Conservation (phyloP, 2,888 invertebrate genomes). For the Dynastes tityus region DNA sequence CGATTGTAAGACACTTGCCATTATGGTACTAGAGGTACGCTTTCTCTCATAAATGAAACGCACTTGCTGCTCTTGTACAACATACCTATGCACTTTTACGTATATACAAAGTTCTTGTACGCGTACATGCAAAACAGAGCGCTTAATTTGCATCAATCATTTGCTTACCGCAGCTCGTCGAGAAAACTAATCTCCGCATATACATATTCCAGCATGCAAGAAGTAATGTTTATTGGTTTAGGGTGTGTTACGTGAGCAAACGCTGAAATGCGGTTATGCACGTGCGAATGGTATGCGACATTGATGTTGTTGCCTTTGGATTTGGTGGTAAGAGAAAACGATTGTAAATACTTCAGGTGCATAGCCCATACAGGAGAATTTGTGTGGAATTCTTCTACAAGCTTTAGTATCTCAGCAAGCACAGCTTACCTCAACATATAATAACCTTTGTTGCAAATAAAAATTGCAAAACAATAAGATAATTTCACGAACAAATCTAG, state of each 20-base stretch:
- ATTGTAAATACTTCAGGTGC: not conserved
- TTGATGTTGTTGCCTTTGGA: not conserved
- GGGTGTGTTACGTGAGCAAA: constrained; percentile 38
- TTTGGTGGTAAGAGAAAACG: not conserved
- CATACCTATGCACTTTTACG: not conserved
- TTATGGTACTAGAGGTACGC: not conserved
- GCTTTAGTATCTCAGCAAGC: no score
- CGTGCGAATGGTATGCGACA: not conserved
- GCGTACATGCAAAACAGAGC: constrained; percentile 12
- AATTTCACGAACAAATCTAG: no score
- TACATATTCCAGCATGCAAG: not conserved
- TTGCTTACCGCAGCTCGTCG: constrained; percentile 13
- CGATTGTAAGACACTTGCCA: not conserved
- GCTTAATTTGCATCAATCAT: constrained; percentile 34
- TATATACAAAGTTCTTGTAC: not conserved
- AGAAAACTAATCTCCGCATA: constrained; percentile 12
- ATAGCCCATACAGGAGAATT: not conserved
- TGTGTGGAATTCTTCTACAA: no score
- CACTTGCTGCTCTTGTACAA: constrained; percentile 21
- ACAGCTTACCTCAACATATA: no score
- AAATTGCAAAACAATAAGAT: no score
- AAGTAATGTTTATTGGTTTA: constrained; percentile 35
- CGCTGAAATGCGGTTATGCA: constrained; percentile 15
- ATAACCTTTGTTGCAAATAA: no score
- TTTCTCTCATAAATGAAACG: constrained; percentile 33